Percentiles rank a stretch among this genome's conserved stretches.
Conservation (phyloP, 1,140 invertebrate genomes). For the Holcopasites calliopsidis region DNA sequence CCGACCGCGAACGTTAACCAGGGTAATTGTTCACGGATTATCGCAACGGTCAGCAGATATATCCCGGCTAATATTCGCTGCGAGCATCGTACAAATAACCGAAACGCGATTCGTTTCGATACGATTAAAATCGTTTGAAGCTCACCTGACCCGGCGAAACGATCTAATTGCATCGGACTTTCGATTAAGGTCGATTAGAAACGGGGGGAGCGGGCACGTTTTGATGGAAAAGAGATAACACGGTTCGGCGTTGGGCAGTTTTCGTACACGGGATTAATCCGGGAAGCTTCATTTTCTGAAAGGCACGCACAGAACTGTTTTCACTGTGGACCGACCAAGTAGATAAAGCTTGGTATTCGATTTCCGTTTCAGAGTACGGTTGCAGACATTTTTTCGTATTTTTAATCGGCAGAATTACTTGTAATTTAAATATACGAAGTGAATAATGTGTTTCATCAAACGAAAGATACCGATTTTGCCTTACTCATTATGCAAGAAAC, state of each 20-base stretch:
- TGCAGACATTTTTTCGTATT: too few species aligned
- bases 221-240: neutral
- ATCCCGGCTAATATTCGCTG: slow-evolving; percentile 11
- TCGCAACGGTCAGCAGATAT: neutral
- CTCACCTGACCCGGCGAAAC: slow-evolving; percentile 3
- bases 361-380: too few species aligned
- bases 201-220: neutral
- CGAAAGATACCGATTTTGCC: too few species aligned
- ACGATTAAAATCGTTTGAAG: slow-evolving; percentile 25
- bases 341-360: too few species aligned
- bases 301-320: neutral
- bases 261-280: too few species aligned
- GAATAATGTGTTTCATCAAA: too few species aligned
- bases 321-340: too few species aligned
- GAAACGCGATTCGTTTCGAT: neutral
- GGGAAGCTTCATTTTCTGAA: neutral
- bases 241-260: neutral
- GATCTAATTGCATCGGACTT: slow-evolving; percentile 40
- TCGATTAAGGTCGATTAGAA: slow-evolving; percentile 25
- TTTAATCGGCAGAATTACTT: too few species aligned
- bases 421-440: too few species aligned
- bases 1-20: slow-evolving; percentile 8
- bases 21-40: slow-evolving; percentile 37
- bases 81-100: neutral
- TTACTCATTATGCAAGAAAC: too few species aligned